Evolutionary conservation across 2,888 invertebrate species (phyloP).

Genomic region (Teleogryllus oceanicus): DNA sequence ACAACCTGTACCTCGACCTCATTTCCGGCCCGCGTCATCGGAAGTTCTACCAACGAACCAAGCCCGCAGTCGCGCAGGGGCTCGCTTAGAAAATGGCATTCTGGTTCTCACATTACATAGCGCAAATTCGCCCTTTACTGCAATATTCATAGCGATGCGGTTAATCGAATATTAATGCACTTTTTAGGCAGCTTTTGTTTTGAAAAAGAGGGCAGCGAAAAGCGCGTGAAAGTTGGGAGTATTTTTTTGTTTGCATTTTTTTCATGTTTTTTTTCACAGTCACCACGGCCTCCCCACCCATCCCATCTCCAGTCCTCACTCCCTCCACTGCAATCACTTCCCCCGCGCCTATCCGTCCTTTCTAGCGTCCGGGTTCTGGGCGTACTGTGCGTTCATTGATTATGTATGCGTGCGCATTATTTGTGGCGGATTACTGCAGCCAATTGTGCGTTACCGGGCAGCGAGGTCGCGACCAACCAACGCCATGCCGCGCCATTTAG

Average conservation of each 20-base stretch:
- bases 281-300: too few relatives aligned
- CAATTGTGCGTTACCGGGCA: slow-evolving; percentile 1
- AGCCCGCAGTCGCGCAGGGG: not conserved
- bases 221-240: too few relatives aligned
- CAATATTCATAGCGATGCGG: slow-evolving; percentile 6
- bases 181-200: not conserved
- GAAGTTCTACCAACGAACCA: not conserved
- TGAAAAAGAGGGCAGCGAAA: too few relatives aligned
- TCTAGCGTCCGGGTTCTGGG: not conserved
- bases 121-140: not conserved
- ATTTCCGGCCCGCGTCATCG: not conserved
- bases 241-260: too few relatives aligned
- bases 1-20: too few relatives aligned
- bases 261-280: too few relatives aligned
- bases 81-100: not conserved
- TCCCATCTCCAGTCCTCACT: too few relatives aligned
- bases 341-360: not conserved
- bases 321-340: too few relatives aligned
- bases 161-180: slow-evolving; percentile 8
- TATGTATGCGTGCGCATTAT: slow-evolving; percentile 1
- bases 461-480: not conserved
- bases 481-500: not conserved
- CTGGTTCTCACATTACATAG: not conserved
- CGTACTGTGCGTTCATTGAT: not conserved
- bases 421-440: not conserved